Conservation (phyloP, 2,113 vertebrate species). For the Malurus elegans region DNA sequence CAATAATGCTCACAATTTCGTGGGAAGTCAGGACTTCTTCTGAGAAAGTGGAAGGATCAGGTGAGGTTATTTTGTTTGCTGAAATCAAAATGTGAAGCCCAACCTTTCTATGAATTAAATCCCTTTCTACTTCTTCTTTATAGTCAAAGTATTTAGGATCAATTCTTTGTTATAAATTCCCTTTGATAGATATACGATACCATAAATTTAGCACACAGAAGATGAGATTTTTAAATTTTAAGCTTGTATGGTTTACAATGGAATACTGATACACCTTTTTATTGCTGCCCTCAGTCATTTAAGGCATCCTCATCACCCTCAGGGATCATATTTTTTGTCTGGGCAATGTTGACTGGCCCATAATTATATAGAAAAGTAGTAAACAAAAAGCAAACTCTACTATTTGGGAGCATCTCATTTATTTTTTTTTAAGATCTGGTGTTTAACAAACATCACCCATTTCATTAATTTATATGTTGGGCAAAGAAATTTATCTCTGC, state of each 20-base stretch:
- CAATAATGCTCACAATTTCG: slow-evolving; percentile 19
- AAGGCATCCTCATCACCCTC: neutral
- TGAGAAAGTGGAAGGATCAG: neutral
- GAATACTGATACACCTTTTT: neutral
- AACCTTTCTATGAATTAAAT: neutral
- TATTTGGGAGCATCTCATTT: neutral
- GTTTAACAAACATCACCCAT: neutral
- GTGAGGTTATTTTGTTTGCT: slow-evolving; percentile 1
- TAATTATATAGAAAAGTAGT: neutral
- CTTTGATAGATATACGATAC: neutral
- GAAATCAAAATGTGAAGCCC: slow-evolving; percentile 24
- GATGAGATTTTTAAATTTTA: neutral
- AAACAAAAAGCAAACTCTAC: neutral
- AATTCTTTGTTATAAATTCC: neutral
- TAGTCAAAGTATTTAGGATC: neutral
- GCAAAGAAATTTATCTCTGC: neutral
- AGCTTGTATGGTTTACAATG: neutral
- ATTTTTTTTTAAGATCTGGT: neutral
- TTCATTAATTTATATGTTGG: neutral
- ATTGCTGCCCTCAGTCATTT: neutral
- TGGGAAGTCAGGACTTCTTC: slow-evolving; percentile 3
- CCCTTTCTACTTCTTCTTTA: neutral
- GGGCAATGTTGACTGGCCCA: neutral
- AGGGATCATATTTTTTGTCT: neutral
- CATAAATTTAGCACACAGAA: neutral